Evolutionary conservation across 2,113 vertebrate species (phyloP), one percentile per base, ranked within the genome.

Genomic region (Gymnarchus niloticus): DNA sequence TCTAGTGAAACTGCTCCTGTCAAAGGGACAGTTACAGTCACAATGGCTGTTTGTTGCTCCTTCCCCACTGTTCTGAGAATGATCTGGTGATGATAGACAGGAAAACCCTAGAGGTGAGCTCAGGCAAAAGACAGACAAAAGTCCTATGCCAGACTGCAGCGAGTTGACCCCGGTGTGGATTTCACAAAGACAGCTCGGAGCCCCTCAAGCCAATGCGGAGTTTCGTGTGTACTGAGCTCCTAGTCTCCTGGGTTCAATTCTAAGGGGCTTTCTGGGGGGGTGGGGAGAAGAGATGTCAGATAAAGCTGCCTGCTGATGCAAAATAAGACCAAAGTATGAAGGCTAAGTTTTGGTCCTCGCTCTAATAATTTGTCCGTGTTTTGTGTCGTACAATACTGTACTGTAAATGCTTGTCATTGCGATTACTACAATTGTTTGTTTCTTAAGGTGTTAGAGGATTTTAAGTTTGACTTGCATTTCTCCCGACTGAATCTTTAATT

Each of bases 181-280:
- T 51, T 77, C 25, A 54, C 49, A 21, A 41, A n/a, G 17, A 76
- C 49, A 44, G 65, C n/a, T 52, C 25, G n/a, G 33, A 76, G 21
- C 76, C 61, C 48, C 48, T 54, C n/a, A 57, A 83, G 59, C 49
- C 57, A 85, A 85, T n/a, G 51, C 28, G 28, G 25, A 82, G 80
- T n/a, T 54, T 82, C 49, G 46, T 21, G 49, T 84, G 48, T 51
- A 48, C 82, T 59, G 37, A 78, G 46, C 76, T 78, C 76, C 76
- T 48, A 48, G 46, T 48, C 76, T 37, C 23, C 76, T 78, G 76
- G 8, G 76, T 37, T 48, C 3, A 19, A 78, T 41, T 78, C 44
- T 21, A 7, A n/a, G 44, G 76, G 21, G 73, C 37, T 44, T 78
- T 41, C 19, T 10, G 73, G 73, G 41, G 73, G 19, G 3, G 44